Evolutionary conservation across 2,797 vertebrate species (phyloP), one percentile per base, ranked within the genome.

Genomic region (Hyperoplus lanceolatus): DNA sequence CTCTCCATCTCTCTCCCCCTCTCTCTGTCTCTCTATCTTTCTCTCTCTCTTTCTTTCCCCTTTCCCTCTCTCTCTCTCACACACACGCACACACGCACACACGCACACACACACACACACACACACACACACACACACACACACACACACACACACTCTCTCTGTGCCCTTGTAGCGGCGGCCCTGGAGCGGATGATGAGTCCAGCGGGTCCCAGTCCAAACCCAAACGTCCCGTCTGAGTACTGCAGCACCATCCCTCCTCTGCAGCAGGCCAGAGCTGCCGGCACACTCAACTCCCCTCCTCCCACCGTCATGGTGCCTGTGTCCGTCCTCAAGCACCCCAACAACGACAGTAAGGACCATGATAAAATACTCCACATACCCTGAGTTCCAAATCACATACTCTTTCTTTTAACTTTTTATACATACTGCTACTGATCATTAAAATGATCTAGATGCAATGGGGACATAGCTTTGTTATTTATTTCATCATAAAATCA

Each of bases 151-250:
- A 21, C 21, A 21, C 21, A 21, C 29, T 36, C 29, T 57, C 1
- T 58, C 10, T 77, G 11, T 74, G 45, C 78, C 18, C 45, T 58
- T 80, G 67, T 21, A 93, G 98, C 96, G 86, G 97, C 97, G 94
- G 97, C 97, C 85, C 94, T 97, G 94, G 96, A 97, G 95, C 97
- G 96, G 93, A 98, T 97, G 97, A 98, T 98, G 97, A 98, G 96
- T 93, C 97, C 97, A 80, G 96, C 96, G 73, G 95, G 95, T 92
- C 94, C 96, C 81, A 95, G 92, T 84, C 95, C 96, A n/a, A 97
- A 91, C 90, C 95, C 96, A 87, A 96, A 93, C 91, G 83, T 93
- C 78, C 95, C 95, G 9, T 96, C 96, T 82, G 97, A 97, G 79
- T 92, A 91, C 90, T 95, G 94, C 95, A 94, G 96, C 77, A 91